A percentile compares a stretch with the other conserved stretches of the same genome.
These are phyloP conservation scores for Drosophila suboccidentalis DNA, from an alignment of 2,888 invertebrate species.

Conservation along the genomic window DNA sequence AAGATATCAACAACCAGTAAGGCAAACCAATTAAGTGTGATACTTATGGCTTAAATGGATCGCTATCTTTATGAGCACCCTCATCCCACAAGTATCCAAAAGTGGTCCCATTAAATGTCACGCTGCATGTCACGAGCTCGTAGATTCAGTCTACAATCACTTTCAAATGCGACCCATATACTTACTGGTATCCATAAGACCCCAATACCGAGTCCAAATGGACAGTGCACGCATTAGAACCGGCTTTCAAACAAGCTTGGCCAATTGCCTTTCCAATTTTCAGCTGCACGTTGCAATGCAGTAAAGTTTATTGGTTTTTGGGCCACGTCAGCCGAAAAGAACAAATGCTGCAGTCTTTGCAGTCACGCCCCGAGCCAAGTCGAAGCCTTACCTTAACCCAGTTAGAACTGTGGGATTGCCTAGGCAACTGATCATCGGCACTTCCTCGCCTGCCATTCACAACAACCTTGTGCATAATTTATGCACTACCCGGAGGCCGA, in stretches of 20 bases:
- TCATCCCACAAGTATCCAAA: constrained; percentile 26
- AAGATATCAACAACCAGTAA: background rate
- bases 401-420: constrained; percentile 52
- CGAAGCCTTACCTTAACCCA: constrained; percentile 71
- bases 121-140: constrained; percentile 36
- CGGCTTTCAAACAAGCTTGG: constrained; percentile 64
- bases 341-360: constrained; percentile 28
- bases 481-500: constrained; percentile 5
- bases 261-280: constrained; percentile 71
- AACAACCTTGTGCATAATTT: constrained; percentile 55
- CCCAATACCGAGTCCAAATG: constrained; percentile 39
- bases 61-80: constrained; percentile 21
- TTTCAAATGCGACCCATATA: constrained; percentile 74
- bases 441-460: constrained; percentile 11
- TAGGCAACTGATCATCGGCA: constrained; percentile 31
- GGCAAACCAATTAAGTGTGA: constrained; percentile 2
- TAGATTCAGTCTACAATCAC: constrained; percentile 65
- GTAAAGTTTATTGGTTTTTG: constrained; percentile 36
- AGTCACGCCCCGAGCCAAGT: constrained; percentile 63
- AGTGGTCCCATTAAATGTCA: constrained; percentile 46
- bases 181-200: constrained; percentile 14
- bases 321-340: constrained; percentile 53
- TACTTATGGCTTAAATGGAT: background rate
- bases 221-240: constrained; percentile 75
- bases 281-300: constrained; percentile 34